Percentiles rank a stretch among this genome's conserved stretches.
Evolutionary conservation across 2,888 invertebrate species (phyloP).

Genomic region (Trichopoda pennipes): DNA sequence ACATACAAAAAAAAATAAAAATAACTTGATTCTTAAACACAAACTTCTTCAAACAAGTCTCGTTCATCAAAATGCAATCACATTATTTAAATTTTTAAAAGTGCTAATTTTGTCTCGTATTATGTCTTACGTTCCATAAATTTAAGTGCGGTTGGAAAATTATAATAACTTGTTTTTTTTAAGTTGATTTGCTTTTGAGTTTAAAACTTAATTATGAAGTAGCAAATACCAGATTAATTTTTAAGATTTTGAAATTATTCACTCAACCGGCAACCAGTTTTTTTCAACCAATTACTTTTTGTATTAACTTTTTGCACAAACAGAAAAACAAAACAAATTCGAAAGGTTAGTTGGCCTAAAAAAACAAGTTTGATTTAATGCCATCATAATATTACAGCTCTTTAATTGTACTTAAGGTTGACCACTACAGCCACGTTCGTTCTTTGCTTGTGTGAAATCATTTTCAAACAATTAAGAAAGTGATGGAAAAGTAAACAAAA

Average conservation of each 20-base stretch:
- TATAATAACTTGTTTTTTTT: too few relatives aligned
- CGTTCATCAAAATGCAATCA: too few relatives aligned
- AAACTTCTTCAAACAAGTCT: too few relatives aligned
- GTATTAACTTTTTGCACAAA: background rate
- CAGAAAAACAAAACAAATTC: background rate
- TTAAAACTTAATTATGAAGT: too few relatives aligned
- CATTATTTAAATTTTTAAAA: too few relatives aligned
- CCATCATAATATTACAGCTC: background rate
- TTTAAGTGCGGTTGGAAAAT: too few relatives aligned
- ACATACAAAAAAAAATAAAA: too few relatives aligned
- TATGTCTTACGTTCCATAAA: too few relatives aligned
- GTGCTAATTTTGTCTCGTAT: too few relatives aligned
- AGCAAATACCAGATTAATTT: background rate
- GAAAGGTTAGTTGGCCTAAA: slow-evolving; percentile 36
- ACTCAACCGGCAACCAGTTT: slow-evolving; percentile 25
- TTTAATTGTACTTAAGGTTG: slow-evolving; percentile 19
- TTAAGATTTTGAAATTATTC: slow-evolving; percentile 16
- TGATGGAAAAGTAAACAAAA: slow-evolving; percentile 5
- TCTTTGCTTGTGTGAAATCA: background rate
- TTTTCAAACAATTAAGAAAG: slow-evolving; percentile 40
- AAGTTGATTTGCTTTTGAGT: too few relatives aligned
- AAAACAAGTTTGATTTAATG: slow-evolving; percentile 10
- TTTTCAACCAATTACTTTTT: slow-evolving; percentile 20
- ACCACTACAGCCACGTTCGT: background rate
- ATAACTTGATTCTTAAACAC: too few relatives aligned